A percentile compares a stretch with the other conserved stretches of the same genome.
Evolutionary conservation across 2,797 vertebrate species (phyloP).

Genomic region (Trichosurus vulpecula): DNA sequence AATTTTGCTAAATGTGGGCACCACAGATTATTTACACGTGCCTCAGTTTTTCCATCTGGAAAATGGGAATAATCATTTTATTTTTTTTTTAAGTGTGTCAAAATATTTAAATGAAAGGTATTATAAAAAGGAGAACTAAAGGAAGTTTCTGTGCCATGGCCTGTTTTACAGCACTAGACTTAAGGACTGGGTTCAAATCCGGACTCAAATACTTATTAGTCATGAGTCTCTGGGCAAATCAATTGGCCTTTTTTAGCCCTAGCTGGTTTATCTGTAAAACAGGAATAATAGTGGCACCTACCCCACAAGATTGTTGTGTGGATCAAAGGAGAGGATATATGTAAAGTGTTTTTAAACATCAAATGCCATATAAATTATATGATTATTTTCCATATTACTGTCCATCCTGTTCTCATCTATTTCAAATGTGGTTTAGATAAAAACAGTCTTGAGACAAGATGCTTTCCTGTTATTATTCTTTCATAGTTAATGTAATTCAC

Average conservation of each 20-base stretch:
- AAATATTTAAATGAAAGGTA: conserved; percentile 17
- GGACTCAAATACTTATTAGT: neutral
- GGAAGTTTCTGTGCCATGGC: neutral
- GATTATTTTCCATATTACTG: neutral
- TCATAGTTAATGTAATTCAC: neutral
- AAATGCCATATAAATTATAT: neutral
- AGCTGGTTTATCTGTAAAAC: neutral
- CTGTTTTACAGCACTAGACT: conserved; percentile 22
- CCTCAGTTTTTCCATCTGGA: conserved; percentile 37
- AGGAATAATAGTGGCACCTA: neutral
- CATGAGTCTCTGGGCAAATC: neutral
- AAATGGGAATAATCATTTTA: conserved; percentile 40
- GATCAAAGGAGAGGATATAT: neutral
- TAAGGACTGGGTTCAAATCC: conserved; percentile 14
- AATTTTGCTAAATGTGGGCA: conserved; percentile 16
- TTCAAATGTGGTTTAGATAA: neutral
- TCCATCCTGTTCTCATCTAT: neutral
- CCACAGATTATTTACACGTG: neutral
- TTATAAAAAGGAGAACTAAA: neutral
- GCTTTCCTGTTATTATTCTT: neutral
- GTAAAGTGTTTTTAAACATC: neutral
- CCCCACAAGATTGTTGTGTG: neutral
- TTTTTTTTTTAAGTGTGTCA: conserved; percentile 34
- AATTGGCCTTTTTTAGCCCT: neutral
- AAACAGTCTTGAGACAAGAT: neutral